phyloP scores from a whole-genome alignment of 1,140 invertebrate species.

The Cherax quadricarinatus region DNA sequence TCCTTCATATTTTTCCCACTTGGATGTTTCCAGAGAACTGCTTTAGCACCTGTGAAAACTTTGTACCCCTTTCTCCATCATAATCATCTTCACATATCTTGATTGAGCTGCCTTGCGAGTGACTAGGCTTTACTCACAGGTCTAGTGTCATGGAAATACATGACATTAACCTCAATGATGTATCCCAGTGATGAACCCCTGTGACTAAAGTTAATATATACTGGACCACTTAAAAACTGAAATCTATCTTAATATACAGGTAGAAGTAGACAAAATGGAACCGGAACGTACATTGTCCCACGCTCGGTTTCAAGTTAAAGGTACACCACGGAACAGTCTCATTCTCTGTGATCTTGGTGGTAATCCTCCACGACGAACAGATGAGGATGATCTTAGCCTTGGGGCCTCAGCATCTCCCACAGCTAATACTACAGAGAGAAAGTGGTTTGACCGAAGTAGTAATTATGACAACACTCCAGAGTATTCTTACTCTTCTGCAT shows the following conservation, averaged over 20 bases:
- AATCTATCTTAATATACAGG: background rate
- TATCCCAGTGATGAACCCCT: too few species aligned
- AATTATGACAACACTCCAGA: conserved; percentile 68
- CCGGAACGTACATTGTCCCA: conserved; percentile 76
- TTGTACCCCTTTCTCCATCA: too few species aligned
- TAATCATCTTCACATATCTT: too few species aligned
- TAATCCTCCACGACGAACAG: conserved; percentile 64
- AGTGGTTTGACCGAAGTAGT: conserved; percentile 59
- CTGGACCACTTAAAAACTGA: background rate
- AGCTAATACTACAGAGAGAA: conserved; percentile 73
- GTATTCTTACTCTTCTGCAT: conserved; percentile 74
- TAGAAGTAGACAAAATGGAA: conserved; percentile 74
- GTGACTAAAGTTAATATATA: too few species aligned
- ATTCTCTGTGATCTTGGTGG: conserved; percentile 74
- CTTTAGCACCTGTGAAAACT: too few species aligned
- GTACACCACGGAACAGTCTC: conserved; percentile 75
- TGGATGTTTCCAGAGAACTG: too few species aligned
- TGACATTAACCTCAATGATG: too few species aligned
- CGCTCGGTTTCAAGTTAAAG: conserved; percentile 77
- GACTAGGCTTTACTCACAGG: too few species aligned
- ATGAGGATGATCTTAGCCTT: conserved; percentile 79
- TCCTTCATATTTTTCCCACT: too few species aligned
- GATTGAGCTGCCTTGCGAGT: too few species aligned
- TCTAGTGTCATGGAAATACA: too few species aligned
- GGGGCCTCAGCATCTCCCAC: conserved; percentile 81